Evolutionary conservation across 2,113 vertebrate species (phyloP).

Genomic region (Epinephelus moara): DNA sequence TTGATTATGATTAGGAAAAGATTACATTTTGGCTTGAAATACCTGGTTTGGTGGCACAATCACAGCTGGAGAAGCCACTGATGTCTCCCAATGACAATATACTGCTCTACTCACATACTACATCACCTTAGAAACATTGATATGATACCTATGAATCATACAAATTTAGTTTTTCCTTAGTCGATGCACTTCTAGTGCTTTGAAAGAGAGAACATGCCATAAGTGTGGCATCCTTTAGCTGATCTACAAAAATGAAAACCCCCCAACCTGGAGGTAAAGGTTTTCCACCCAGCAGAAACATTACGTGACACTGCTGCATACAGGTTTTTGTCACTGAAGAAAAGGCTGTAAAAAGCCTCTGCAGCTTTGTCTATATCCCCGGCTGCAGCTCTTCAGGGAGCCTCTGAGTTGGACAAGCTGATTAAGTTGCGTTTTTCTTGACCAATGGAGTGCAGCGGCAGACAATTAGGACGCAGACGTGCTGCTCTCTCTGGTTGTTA

Average conservation of each 20-base stretch:
- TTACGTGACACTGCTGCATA: background rate
- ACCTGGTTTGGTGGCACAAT: too few species aligned
- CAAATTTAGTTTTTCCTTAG: too few species aligned
- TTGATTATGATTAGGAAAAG: too few species aligned
- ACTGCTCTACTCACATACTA: too few species aligned
- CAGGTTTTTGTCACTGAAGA: background rate
- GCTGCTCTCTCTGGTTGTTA: slow-evolving; percentile 41
- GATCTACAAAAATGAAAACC: background rate
- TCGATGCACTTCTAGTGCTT: too few species aligned
- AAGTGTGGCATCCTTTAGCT: background rate
- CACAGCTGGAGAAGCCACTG: too few species aligned
- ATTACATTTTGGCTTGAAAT: too few species aligned
- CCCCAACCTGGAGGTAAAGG: background rate
- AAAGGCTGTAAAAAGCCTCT: background rate
- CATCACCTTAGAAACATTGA: too few species aligned
- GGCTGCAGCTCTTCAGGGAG: slow-evolving; percentile 45
- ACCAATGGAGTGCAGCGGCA: slow-evolving; percentile 63
- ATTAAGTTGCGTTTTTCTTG: slow-evolving; percentile 64
- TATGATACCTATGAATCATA: too few species aligned
- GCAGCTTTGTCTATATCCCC: background rate
- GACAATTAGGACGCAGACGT: slow-evolving; percentile 46
- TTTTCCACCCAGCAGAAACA: background rate
- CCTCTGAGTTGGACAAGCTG: slow-evolving; percentile 46
- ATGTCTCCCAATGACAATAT: too few species aligned
- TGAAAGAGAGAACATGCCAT: too few species aligned